Base-by-base conservation (phyloP, 2,888 invertebrate genomes). In the Amphipoea lucens region DNA sequence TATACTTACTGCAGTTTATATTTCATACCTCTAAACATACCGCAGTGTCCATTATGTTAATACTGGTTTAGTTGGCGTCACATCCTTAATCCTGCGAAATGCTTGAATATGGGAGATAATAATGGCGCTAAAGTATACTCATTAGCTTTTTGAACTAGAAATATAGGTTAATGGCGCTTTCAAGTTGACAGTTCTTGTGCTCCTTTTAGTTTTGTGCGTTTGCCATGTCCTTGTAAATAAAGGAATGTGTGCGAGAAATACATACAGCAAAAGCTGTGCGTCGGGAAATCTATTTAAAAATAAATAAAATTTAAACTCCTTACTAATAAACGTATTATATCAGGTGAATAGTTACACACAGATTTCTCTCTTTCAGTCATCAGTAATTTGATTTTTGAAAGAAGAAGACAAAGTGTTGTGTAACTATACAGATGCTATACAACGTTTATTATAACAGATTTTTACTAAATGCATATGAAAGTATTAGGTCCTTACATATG, bases 31-130 rank as follows among this genome's bases (percentile, higher is more conserved):
- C 66, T 63, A 67, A 81, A 79, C 75, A 75, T 68, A 78, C 71
- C 70, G 4, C 20, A 54, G 57, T 74, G 40, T 66, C 42, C 63
- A 75, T 82, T 88, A 90, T 87, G 85, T 87, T 83, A 90, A 90
- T 89, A 69, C 54, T 51, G 36, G 51, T 77, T 71, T 57, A 65
- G 51, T 75, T 77, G 54, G 63, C 70, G 70, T 83, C 77, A 71
- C 23, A 72, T 82, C 78, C 71, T 77, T 86, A 82, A 74, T 68
- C 71, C 71, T 74, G 42, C 23, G 23, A 54, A 74, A 72, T 54
- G 4, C 57, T 76, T 45, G 45, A 42, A 83, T 71, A 70, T 63
- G 17, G 40, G 11, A 20, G 20, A 70, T 62, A 4, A 45, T 76
- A 54, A 81, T 81, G 23, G 23, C 54, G n/a, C 40, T 67, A n/a